Evolutionary conservation across 2,888 invertebrate species (phyloP).

Genomic region (Pseudococcus jackbeardsleyi): DNA sequence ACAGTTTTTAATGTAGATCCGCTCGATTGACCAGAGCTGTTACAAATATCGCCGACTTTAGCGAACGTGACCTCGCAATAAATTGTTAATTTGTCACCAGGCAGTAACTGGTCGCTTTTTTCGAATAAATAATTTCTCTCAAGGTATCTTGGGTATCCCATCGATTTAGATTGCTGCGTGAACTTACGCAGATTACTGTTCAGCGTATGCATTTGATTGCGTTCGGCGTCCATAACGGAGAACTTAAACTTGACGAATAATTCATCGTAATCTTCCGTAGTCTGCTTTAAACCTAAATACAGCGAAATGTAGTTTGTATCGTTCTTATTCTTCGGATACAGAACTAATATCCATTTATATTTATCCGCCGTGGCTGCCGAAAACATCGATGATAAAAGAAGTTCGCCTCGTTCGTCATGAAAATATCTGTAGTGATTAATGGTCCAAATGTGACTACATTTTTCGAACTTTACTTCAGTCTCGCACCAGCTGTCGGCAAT

Average conservation of each 20-base stretch:
- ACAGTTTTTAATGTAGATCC: conserved; percentile 97
- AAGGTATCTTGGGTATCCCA: conserved; percentile 99
- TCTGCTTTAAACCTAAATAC: conserved; percentile 97
- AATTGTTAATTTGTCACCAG: conserved; percentile 98
- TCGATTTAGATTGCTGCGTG: conserved; percentile 99
- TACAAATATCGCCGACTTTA: conserved; percentile 99
- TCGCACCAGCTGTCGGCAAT: conserved; percentile 99
- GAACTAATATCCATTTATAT: conserved; percentile 98
- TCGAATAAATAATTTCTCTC: conserved; percentile 97
- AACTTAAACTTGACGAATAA: conserved; percentile 99
- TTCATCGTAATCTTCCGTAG: conserved; percentile 99
- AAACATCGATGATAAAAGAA: conserved; percentile 99
- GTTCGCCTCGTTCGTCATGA: conserved; percentile 99
- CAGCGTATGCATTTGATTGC: conserved; percentile 99
- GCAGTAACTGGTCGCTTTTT: conserved; percentile 97
- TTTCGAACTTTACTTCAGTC: conserved; percentile 99
- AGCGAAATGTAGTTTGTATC: conserved; percentile 99
- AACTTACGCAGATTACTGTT: conserved; percentile 94
- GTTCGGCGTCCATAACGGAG: conserved; percentile 99
- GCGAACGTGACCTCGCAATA: conserved; percentile 90
- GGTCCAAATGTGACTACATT: conserved; percentile 99
- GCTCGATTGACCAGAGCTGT: conserved; percentile 98
- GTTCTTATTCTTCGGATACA: conserved; percentile 99
- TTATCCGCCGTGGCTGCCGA: conserved; percentile 99
- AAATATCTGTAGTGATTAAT: conserved; percentile 99